A percentile compares a stretch with the other conserved stretches of the same genome.
phyloP scores from a whole-genome alignment of 2,797 vertebrate genomes.

The Esox masquinongy region DNA sequence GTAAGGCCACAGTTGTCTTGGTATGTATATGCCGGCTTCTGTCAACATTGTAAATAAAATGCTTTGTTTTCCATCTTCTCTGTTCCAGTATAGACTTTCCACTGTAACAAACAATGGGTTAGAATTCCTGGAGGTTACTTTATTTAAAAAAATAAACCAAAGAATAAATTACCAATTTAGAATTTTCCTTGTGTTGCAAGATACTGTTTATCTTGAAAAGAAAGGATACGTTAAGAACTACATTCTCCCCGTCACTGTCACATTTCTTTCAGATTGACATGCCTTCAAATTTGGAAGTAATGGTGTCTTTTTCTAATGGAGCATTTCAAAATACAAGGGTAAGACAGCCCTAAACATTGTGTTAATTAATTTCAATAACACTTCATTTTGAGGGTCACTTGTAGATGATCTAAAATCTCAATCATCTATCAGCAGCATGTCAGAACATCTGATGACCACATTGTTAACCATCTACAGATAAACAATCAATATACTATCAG shows the following conservation, averaged over 20 bases:
- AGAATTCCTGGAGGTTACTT: neutral
- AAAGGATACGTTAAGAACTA: too few species aligned
- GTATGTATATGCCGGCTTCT: neutral
- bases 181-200: slow-evolving; percentile 10
- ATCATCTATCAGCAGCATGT: too few species aligned
- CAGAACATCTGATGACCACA: too few species aligned
- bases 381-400: too few species aligned
- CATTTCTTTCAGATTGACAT: neutral
- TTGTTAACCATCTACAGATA: too few species aligned
- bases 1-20: neutral
- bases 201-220: neutral
- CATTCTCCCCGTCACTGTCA: too few species aligned
- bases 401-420: too few species aligned
- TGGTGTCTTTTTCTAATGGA: neutral
- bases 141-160: too few species aligned
- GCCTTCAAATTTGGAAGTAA: neutral
- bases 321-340: too few species aligned
- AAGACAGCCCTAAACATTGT: neutral
- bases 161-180: neutral
- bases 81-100: slow-evolving; percentile 14
- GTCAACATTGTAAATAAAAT: slow-evolving; percentile 3
- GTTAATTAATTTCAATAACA: too few species aligned
- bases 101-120: too few species aligned
- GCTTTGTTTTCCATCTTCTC: neutral
- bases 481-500: too few species aligned